Conservation (phyloP, 1,140 invertebrate species). For the Euglossa dilemma region DNA sequence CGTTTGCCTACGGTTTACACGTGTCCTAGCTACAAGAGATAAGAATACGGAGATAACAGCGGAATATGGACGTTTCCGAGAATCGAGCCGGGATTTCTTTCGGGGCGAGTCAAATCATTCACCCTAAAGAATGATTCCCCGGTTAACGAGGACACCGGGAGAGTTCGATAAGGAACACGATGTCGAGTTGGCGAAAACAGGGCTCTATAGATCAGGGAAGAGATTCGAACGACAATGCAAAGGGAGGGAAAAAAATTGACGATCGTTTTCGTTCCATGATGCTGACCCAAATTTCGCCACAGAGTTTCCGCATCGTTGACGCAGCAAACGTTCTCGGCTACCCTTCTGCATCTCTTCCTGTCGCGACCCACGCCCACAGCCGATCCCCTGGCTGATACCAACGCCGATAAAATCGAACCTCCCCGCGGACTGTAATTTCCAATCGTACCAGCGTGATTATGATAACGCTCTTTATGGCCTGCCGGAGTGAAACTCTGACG, state of each 20-base stretch:
- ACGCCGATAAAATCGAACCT: slow-evolving; percentile 58
- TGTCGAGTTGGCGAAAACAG: slow-evolving; percentile 61
- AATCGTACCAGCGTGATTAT: slow-evolving; percentile 50
- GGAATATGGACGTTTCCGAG: background rate
- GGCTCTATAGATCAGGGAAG: slow-evolving; percentile 29
- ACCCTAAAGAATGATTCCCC: slow-evolving; percentile 42
- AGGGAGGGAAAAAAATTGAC: slow-evolving; percentile 59
- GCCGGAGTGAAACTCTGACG: slow-evolving; percentile 43
- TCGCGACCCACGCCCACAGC: slow-evolving; percentile 16
- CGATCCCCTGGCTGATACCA: slow-evolving; percentile 51
- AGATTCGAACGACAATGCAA: slow-evolving; percentile 36
- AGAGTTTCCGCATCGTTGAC: slow-evolving; percentile 67
- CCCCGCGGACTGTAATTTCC: slow-evolving; percentile 50
- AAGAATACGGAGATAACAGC: slow-evolving; percentile 12
- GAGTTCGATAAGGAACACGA: slow-evolving; percentile 57
- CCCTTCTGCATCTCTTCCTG: slow-evolving; percentile 32
- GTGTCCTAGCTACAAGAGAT: background rate
- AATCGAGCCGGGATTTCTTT: slow-evolving; percentile 18
- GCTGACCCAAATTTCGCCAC: slow-evolving; percentile 68
- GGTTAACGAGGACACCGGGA: slow-evolving; percentile 52
- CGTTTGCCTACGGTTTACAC: background rate
- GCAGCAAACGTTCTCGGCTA: slow-evolving; percentile 49
- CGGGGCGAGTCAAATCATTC: slow-evolving; percentile 43
- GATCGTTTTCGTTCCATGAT: slow-evolving; percentile 63
- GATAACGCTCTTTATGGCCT: slow-evolving; percentile 53